A percentile compares a stretch with the other conserved stretches of the same genome.
Evolutionary conservation across 2,797 vertebrate species (phyloP).

Genomic region (Hypotaenidia philippensis): DNA sequence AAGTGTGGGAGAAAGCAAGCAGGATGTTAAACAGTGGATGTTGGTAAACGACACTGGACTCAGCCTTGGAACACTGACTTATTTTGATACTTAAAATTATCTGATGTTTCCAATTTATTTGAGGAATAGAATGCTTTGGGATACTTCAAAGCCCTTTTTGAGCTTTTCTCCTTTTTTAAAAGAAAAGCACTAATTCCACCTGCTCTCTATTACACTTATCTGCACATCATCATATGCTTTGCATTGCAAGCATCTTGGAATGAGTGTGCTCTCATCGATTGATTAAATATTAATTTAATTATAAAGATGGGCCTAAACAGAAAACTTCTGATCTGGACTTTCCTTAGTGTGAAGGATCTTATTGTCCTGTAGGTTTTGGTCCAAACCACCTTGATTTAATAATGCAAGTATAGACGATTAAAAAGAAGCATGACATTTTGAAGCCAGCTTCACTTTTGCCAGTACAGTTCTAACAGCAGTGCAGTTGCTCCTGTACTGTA

Average conservation of each 20-base stretch:
- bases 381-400: background rate
- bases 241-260: background rate
- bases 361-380: background rate
- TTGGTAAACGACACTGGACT: background rate
- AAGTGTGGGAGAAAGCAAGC: background rate
- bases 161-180: background rate
- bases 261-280: background rate
- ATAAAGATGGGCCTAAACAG: background rate
- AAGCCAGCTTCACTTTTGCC: background rate
- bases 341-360: background rate
- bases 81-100: background rate
- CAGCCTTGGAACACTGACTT: background rate
- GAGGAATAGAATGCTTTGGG: background rate
- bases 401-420: background rate
- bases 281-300: background rate
- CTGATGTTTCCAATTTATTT: background rate
- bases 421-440: background rate
- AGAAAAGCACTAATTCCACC: background rate
- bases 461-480: background rate
- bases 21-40: background rate
- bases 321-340: background rate
- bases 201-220: conserved; percentile 2
- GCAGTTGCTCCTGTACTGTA: rapidly evolving
- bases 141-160: background rate
- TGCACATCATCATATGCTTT: conserved; percentile 2